Percentiles rank a stretch among this genome's conserved stretches.
phyloP scores from a whole-genome alignment of 2,797 vertebrate genomes.

The Stomatorhinus walkeri region DNA sequence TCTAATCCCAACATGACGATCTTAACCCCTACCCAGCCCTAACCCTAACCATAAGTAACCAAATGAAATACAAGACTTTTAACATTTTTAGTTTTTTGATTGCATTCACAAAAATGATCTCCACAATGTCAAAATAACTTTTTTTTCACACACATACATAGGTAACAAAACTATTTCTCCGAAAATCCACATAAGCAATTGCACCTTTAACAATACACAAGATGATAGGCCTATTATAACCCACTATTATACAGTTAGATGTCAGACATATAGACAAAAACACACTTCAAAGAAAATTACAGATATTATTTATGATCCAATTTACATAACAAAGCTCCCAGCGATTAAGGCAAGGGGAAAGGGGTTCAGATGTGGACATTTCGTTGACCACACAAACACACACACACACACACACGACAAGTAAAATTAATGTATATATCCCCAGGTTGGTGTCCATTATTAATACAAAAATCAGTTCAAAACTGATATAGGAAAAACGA shows the following conservation, averaged over 20 bases:
- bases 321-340: not conserved
- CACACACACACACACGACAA: too few relatives aligned
- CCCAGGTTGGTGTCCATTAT: not conserved
- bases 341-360: not conserved
- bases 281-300: not conserved
- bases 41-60: not conserved
- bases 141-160: not conserved
- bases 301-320: not conserved
- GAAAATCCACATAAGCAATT: not conserved
- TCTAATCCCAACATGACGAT: not conserved
- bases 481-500: not conserved
- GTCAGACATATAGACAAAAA: not conserved
- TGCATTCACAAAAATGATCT: not conserved
- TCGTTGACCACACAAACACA: too few relatives aligned
- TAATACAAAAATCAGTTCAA: not conserved
- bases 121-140: not conserved
- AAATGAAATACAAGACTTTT: not conserved
- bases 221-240: not conserved
- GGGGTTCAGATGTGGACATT: not conserved
- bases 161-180: not conserved
- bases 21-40: not conserved
- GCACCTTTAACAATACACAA: not conserved
- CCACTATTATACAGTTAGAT: not conserved
- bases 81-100: not conserved
- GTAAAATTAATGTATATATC: too few relatives aligned